Base-by-base conservation (phyloP, 2,888 invertebrate species). In the Odontocolon sp. region DNA sequence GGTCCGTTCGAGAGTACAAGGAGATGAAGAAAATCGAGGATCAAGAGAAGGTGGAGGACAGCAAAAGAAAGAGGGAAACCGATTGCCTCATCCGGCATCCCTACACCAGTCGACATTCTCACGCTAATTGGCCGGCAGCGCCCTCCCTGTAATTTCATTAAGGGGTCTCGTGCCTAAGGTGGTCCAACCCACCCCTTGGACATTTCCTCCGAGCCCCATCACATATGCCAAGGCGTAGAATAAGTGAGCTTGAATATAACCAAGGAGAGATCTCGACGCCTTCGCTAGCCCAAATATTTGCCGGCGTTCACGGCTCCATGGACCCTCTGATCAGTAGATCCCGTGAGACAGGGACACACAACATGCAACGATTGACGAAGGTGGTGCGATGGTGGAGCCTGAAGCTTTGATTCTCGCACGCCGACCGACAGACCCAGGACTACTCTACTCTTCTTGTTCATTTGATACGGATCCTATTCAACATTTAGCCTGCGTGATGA, bases 131-230 rank as follows among this genome's bases (percentile, higher is more conserved):
- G 88, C 86, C 84, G 83, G 83, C 88, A 84, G 85, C 81, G 81
- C 84, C 84, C 84, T 84, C 85, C 86, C 86, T 87, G 86, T 88
- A 86, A 88, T 88, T 88, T 88, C 87, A 88, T 88, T 88, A 88
- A 86, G 83, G 83, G 85, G 86, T 81, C 87, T 87, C 88, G 87
- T 87, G 86, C 85, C 87, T 81, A 68, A 47, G 69, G 67, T 78
- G 64, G 73, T 38, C 68, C 69, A 40, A 63, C 3, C 40, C 40
- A 77, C 67, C 72, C 67, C 50, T 67, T 61, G 50, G 36, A 18
- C 2, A 21, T 26, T 26, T 14, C 40, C 18, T 38, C 33, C 42
- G 64, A 18, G 28, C 47, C 36, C 36, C 38, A 9, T 54, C 26
- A 18, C 54, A 26, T 28, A 61, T 73, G 54, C 67, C 31, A 52